phyloP scores from a whole-genome alignment of 2,797 vertebrate genomes.

The Leptodactylus fallax region DNA sequence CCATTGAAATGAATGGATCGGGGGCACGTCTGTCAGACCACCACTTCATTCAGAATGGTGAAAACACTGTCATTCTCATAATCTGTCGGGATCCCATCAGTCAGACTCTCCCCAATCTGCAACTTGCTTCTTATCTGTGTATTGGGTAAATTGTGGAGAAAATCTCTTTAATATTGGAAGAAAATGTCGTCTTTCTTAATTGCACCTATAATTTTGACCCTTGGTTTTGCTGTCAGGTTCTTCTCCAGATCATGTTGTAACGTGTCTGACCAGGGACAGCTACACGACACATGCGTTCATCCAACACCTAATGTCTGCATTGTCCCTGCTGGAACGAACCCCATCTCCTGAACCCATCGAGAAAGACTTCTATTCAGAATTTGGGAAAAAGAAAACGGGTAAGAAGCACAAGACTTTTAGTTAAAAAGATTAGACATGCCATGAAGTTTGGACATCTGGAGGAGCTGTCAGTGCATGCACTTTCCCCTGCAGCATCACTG shows the following conservation, averaged over 20 bases:
- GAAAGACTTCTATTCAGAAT: conserved; percentile 97
- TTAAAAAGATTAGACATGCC: not conserved
- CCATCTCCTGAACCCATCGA: conserved; percentile 92
- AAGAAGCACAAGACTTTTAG: conserved; percentile 11
- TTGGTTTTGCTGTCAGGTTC: conserved; percentile 76
- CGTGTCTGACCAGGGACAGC: conserved; percentile 92
- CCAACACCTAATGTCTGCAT: conserved; percentile 91
- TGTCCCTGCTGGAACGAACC: conserved; percentile 87
- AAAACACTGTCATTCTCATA: too few relatives aligned
- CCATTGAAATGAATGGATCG: too few relatives aligned
- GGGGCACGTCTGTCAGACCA: too few relatives aligned
- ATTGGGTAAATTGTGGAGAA: too few relatives aligned
- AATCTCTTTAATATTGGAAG: too few relatives aligned
- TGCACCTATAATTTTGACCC: not conserved
- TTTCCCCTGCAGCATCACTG: not conserved
- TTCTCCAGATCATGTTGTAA: conserved; percentile 86
- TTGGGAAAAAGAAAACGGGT: conserved; percentile 90
- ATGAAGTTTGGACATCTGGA: not conserved
- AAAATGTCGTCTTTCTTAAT: not conserved
- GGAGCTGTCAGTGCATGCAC: not conserved
- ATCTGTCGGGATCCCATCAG: too few relatives aligned
- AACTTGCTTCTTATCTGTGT: too few relatives aligned
- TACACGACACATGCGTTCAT: conserved; percentile 91
- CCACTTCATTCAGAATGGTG: too few relatives aligned
- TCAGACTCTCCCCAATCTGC: too few relatives aligned